Percentiles rank a stretch among this genome's conserved stretches.
These are phyloP conservation scores for Imbricaverruca yamaguchii DNA, from an alignment of 2,888 invertebrate species.

Conservation along the genomic window DNA sequence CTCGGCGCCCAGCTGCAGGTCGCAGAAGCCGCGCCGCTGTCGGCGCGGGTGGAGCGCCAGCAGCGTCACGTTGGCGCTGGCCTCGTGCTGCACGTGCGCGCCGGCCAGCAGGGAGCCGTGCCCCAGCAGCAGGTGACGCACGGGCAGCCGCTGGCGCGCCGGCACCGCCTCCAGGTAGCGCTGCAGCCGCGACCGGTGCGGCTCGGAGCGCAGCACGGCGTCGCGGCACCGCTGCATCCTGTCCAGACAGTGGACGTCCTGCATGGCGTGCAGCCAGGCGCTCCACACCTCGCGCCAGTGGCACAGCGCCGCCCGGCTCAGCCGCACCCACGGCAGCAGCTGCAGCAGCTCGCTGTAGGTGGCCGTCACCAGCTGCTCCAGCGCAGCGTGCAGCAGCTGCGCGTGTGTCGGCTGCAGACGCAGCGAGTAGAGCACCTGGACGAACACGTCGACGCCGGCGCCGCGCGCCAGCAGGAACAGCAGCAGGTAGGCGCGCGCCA, in stretches of 20 bases:
- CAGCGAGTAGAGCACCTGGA: constrained; percentile 30
- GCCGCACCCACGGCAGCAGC: constrained; percentile 25
- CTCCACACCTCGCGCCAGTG: constrained; percentile 29
- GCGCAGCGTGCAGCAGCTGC: constrained; percentile 29
- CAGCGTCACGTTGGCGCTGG: constrained; percentile 28
- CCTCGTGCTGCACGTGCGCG: constrained; percentile 32
- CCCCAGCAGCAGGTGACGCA: constrained; percentile 59
- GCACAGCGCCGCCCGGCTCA: constrained; percentile 25
- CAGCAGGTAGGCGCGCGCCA: constrained; percentile 29
- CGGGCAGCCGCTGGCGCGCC: constrained; percentile 50
- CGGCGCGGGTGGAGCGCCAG: constrained; percentile 31
- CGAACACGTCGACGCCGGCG: constrained; percentile 22
- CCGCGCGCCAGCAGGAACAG: constrained; percentile 28
- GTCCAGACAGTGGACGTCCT: constrained; percentile 27
- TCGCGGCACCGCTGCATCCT: constrained; percentile 26
- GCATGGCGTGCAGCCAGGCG: constrained; percentile 30
- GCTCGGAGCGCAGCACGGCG: constrained; percentile 22
- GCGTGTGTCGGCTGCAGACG: constrained; percentile 27
- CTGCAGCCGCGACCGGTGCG: constrained; percentile 23
- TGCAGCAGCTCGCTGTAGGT: constrained; percentile 27
- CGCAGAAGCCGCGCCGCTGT: constrained; percentile 50
- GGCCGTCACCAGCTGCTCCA: constrained; percentile 30
- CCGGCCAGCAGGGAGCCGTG: constrained; percentile 41
- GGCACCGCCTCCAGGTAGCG: constrained; percentile 30
- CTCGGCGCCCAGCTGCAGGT: constrained; percentile 37